Evolutionary conservation across 2,888 invertebrate genomes (phyloP).

Genomic region (Machimus atricapillus): DNA sequence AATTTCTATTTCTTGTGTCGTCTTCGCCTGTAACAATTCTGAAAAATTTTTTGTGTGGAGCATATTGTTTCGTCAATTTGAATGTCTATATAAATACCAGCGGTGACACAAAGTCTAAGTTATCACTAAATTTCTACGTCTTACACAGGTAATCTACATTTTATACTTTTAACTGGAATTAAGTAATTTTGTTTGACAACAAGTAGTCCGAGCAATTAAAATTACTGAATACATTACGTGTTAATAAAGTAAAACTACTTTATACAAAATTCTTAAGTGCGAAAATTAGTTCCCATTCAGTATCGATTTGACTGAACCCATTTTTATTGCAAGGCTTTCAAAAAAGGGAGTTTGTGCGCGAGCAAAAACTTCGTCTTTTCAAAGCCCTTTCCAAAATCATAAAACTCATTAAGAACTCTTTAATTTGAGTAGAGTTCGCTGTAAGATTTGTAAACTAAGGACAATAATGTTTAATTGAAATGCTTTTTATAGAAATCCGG

Average conservation of each 20-base stretch:
- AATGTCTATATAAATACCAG: background rate
- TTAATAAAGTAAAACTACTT: background rate
- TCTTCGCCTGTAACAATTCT: background rate
- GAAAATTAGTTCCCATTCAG: background rate
- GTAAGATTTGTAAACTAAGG: background rate
- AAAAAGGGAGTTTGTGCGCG: background rate
- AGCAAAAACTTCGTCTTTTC: background rate
- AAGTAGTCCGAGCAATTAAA: background rate
- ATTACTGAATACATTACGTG: background rate
- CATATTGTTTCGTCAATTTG: background rate
- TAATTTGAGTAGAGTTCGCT: too few relatives aligned
- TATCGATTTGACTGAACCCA: background rate
- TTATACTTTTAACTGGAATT: background rate
- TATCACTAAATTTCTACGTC: background rate
- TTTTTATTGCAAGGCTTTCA: background rate
- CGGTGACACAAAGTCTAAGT: background rate
- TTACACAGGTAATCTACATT: background rate
- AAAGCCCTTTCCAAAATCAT: background rate
- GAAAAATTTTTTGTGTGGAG: background rate
- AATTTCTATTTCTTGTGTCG: background rate
- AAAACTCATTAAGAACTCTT: background rate
- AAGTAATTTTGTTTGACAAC: constrained; percentile 3
- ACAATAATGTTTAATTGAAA: background rate
- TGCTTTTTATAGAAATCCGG: background rate
- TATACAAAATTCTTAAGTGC: background rate